Evolutionary conservation across 1,140 invertebrate genomes (phyloP).

Genomic region (Polyergus mexicanus): DNA sequence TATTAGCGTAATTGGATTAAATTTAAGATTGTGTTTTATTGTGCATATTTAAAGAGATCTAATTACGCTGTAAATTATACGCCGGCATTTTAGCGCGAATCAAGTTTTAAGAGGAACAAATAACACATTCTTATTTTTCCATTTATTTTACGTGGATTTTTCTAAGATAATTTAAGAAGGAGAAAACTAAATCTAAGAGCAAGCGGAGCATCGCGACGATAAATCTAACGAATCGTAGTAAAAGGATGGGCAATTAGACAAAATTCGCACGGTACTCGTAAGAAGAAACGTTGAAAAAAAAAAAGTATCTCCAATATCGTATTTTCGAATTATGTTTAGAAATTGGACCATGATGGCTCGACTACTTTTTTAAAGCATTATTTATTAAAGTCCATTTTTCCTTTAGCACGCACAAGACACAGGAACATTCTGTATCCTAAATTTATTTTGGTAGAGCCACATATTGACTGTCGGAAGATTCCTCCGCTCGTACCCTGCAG

Average conservation of each 20-base stretch:
- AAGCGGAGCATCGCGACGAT: constrained; percentile 24
- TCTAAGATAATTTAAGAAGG: constrained; percentile 46
- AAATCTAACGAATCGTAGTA: constrained; percentile 71
- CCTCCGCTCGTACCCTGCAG: constrained; percentile 41
- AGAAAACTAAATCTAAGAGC: constrained; percentile 58
- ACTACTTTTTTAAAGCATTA: background rate
- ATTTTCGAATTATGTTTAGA: background rate
- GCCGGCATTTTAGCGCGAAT: background rate
- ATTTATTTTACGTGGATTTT: constrained; percentile 42
- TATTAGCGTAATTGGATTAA: background rate
- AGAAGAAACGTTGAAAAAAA: background rate
- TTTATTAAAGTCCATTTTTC: constrained; percentile 32
- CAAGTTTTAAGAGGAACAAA: background rate
- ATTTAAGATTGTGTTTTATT: background rate
- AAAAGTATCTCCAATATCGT: background rate
- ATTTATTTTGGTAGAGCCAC: constrained; percentile 64
- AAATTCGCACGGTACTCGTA: background rate
- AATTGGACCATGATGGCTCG: background rate
- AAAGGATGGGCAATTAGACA: constrained; percentile 1
- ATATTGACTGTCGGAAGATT: constrained; percentile 65
- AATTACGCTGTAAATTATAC: constrained; percentile 16
- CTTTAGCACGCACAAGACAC: no score
- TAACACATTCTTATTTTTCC: constrained; percentile 42
- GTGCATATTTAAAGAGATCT: background rate
- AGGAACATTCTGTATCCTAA: constrained; percentile 26